Percentiles rank a stretch among this genome's conserved stretches.
These are phyloP conservation scores for Microplitis manilae DNA, from an alignment of 2,888 invertebrate species.

Conservation along the genomic window DNA sequence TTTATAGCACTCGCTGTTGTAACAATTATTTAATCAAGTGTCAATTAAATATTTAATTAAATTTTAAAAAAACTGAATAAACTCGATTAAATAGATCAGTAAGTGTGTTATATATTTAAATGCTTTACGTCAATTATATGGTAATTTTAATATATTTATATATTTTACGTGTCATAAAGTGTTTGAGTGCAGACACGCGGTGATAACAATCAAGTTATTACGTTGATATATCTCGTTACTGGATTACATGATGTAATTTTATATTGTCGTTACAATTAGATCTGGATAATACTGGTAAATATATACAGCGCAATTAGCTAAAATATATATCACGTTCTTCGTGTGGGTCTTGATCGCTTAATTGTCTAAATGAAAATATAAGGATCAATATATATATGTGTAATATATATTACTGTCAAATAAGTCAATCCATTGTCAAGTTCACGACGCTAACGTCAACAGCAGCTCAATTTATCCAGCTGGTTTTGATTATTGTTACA, in stretches of 20 bases:
- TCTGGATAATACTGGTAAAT: neutral
- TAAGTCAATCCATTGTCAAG: constrained; percentile 10
- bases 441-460: neutral
- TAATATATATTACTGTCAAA: neutral
- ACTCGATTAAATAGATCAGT: neutral
- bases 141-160: neutral
- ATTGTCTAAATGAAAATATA: neutral
- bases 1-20: too few species aligned
- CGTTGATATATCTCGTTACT: neutral
- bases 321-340: neutral
- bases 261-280: neutral
- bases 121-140: neutral
- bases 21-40: neutral
- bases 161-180: neutral
- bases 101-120: neutral
- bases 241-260: neutral
- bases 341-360: neutral
- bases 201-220: neutral
- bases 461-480: neutral
- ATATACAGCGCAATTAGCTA: neutral
- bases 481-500: neutral
- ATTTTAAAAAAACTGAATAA: neutral
- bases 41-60: neutral
- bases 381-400: neutral
- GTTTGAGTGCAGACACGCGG: neutral